Evolutionary conservation across 2,113 vertebrate genomes (phyloP), one percentile per base, ranked within the genome.

Genomic region (Holacanthus passer): DNA sequence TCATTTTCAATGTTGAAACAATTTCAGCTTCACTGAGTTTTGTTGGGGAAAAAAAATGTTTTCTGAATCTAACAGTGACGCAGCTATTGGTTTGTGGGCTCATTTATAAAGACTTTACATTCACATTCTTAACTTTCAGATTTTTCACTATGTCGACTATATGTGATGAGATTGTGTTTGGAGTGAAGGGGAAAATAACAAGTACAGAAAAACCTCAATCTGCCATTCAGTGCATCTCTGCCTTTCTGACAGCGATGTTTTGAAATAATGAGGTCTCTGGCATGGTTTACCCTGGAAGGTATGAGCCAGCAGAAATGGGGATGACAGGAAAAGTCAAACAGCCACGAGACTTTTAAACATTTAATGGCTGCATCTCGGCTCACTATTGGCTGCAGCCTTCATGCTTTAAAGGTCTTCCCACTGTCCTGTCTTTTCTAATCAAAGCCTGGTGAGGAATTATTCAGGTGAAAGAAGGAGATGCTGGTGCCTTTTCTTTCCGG

Each of bases 241-340:
- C 48, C 58, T 52, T n/a, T 66, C 62, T 81, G 80, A 79, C 78
- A 87, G 62, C 55, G 32, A 20, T 70, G 87, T 86, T 77, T 73
- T 65, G 68, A 70, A 79, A 79, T 87, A 84, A 85, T 82, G 70
- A 83, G 81, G 68, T 87, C 67, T 39, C 63, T 53, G 64, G 59
- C 45, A 75, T 24, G 16, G 12, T 78, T 77, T 70, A 64, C 20
- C 29, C 73, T 20, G 47, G 82, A 80, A 83, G 62, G 52, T 56
- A 81, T 66, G 78, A 90, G 82, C 58, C 68, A 86, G 86, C 83
- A 84, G 70, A 86, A 92, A 83, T 35, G 50, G 48, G 31, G 31
- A 83, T 85, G 86, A 82, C 82, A 84, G 64, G 56, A 69, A 72
- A 83, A 88, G 86, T 86, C 80, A 87, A 88, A 80, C 41, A 88